Percentiles rank a stretch among this genome's conserved stretches.
Conservation (phyloP, 2,888 invertebrate species). For the Apoda limacodes region DNA sequence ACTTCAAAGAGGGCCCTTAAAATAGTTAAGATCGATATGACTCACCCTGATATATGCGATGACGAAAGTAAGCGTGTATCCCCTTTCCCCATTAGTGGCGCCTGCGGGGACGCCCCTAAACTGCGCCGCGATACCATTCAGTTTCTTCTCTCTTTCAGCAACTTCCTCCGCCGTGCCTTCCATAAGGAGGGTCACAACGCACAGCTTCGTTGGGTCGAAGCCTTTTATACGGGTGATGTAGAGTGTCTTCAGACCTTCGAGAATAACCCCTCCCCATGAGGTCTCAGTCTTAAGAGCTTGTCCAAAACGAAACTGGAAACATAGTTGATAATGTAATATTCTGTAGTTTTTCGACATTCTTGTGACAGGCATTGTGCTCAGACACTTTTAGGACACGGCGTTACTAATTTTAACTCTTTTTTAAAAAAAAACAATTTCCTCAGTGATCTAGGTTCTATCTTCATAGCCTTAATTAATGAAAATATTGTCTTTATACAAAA, state of each 20-base stretch:
- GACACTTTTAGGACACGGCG: no score
- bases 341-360: no score
- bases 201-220: conserved; percentile 82
- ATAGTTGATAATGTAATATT: no score
- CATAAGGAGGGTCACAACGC: conserved; percentile 94
- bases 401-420: no score
- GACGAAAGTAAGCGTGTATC: conserved; percentile 96
- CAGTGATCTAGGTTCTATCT: no score
- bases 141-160: conserved; percentile 63
- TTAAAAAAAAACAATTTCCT: no score
- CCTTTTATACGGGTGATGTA: conserved; percentile 92
- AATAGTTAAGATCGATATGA: conserved; percentile 5
- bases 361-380: no score
- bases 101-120: conserved; percentile 91
- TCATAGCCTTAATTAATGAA: no score
- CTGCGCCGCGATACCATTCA: conserved; percentile 82
- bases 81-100: conserved; percentile 92
- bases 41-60: conserved; percentile 96
- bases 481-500: no score
- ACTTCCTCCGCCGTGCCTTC: conserved; percentile 86
- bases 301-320: conserved; percentile 95
- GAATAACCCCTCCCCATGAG: conserved; percentile 73
- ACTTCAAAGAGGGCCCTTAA: no score
- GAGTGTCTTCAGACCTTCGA: conserved; percentile 86
- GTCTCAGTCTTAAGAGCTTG: conserved; percentile 76